These are phyloP conservation scores for Gerris lacustris DNA, from an alignment of 2,888 invertebrate genomes.

Conservation along the genomic window DNA sequence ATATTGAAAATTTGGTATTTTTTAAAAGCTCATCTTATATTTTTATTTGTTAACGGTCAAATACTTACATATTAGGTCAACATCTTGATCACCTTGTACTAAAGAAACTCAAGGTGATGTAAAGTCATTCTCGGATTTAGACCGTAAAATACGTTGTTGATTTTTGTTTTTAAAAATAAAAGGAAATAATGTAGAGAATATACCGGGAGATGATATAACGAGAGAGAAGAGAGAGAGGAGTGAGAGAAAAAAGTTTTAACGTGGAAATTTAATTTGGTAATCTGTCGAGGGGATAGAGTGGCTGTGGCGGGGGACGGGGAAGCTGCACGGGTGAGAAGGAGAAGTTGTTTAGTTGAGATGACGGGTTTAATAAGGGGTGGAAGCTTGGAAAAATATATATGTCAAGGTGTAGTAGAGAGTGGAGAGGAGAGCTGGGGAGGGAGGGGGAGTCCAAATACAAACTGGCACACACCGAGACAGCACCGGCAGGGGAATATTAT, in stretches of 20 bases:
- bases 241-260: neutral
- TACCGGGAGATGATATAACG: too few species aligned
- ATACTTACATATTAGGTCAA: too few species aligned
- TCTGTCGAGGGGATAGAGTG: neutral
- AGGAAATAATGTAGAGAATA: too few species aligned
- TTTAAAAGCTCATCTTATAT: too few species aligned
- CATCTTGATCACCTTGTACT: too few species aligned
- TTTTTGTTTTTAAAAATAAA: too few species aligned
- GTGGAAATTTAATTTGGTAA: neutral
- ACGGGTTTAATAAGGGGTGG: slow-evolving; percentile 5
- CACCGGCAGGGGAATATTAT: neutral
- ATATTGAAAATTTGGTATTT: too few species aligned
- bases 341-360: slow-evolving; percentile 3
- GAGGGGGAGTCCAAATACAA: neutral
- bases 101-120: too few species aligned
- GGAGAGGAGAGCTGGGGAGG: neutral
- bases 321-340: neutral
- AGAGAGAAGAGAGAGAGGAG: neutral
- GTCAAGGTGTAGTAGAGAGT: neutral
- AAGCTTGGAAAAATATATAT: slow-evolving; percentile 3
- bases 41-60: too few species aligned
- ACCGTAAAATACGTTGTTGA: too few species aligned
- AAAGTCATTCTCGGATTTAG: too few species aligned
- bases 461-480: neutral
- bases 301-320: neutral